Evolutionary conservation across 2,113 vertebrate genomes (phyloP), one percentile per base, ranked within the genome.

Genomic region (Trochalopteron elliotii): DNA sequence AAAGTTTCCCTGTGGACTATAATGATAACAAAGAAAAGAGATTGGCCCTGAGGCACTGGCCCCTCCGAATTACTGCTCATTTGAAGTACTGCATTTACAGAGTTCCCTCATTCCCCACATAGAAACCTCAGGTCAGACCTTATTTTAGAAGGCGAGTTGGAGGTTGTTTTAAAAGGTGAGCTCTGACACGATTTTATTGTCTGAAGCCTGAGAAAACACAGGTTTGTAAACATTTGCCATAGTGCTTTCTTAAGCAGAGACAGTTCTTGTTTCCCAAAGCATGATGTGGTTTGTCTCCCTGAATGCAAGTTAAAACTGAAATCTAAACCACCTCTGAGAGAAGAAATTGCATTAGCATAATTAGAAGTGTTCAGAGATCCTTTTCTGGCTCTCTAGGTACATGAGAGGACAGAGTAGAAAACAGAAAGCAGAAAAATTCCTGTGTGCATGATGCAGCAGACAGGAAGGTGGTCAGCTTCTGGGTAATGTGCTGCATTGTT

Each of bases 361-460:
- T 90, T 76, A 53, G 40, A 92, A 89, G 49, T 16, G 11, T 69
- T 53, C 70, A 50, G 42, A 86, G 35, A 70, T 50, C 21, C 25
- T 76, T 91, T 71, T 57, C 72, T 4, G 0, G 3, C 49, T 72
- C 67, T 87, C 28, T 57, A 31, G 22, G 30, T 39, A 30, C 3
- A 9, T 1, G 1, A 45, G 56, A 89, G 6, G 11, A 75, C 11
- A 47, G 35, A 64, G 16, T 3, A 37, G 30, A 80, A 83, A 81
- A 63, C 8, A 55, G 23, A 90, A 80, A 80, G 15, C 28, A 52
- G 24, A 64, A 52, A 42, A 65, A 65, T 37, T 63, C 47, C n/a
- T 31, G 5, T 0, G 0, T 47, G 42, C 39, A 68, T 0, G 0
- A 25, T 60, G 22, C 12, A 3, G 2, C 12, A 2, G 12, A 68